Percentiles rank a stretch among this genome's conserved stretches.
Evolutionary conservation across 2,797 vertebrate genomes (phyloP).

Genomic region (Lacerta viridis): DNA sequence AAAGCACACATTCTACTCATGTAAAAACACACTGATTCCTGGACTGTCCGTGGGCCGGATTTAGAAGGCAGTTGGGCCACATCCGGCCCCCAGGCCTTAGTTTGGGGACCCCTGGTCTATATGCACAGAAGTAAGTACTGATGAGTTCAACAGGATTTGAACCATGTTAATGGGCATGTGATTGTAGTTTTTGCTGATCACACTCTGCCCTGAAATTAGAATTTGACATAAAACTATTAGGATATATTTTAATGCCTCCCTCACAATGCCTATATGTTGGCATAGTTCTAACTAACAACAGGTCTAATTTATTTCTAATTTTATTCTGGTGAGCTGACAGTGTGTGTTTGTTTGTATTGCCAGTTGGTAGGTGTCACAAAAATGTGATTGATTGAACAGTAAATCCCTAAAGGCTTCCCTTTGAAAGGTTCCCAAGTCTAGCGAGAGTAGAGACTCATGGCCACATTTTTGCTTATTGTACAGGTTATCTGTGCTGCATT

Average conservation of each 20-base stretch:
- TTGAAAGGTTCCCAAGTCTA: slow-evolving; percentile 71
- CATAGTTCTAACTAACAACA: slow-evolving; percentile 53
- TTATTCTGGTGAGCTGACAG: slow-evolving; percentile 58
- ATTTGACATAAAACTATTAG: fast-evolving
- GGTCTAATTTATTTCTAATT: slow-evolving; percentile 48
- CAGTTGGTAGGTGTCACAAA: slow-evolving; percentile 62
- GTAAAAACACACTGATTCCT: no score
- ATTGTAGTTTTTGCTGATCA: neutral
- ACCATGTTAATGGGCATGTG: neutral
- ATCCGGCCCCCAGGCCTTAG: no score
- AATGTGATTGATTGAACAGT: slow-evolving; percentile 72
- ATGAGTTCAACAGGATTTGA: slow-evolving; percentile 5
- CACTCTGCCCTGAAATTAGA: neutral
- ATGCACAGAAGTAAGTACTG: slow-evolving; percentile 9
- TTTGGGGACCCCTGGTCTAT: no score
- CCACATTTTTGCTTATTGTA: slow-evolving; percentile 36
- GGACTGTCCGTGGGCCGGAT: no score
- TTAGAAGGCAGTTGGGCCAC: no score
- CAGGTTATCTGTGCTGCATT: slow-evolving; percentile 63
- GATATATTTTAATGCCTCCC: neutral
- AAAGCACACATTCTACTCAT: no score
- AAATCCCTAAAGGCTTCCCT: slow-evolving; percentile 67
- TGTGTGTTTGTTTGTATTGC: slow-evolving; percentile 56
- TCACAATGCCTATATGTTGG: slow-evolving; percentile 23
- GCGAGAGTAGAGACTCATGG: slow-evolving; percentile 44